These are phyloP conservation scores for Leptopilina boulardi DNA, from an alignment of 1,140 invertebrate species.

Conservation along the genomic window DNA sequence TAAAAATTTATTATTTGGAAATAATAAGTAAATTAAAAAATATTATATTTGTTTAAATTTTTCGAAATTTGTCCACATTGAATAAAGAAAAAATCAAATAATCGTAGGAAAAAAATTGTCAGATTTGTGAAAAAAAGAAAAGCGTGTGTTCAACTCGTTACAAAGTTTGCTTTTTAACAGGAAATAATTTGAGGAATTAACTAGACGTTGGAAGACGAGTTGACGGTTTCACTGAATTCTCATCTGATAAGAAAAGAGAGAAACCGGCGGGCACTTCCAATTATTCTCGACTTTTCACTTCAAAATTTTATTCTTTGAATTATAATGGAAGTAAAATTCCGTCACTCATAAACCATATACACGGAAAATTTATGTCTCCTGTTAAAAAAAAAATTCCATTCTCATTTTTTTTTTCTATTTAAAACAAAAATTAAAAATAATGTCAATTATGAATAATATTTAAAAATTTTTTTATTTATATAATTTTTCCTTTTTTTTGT, in stretches of 20 bases:
- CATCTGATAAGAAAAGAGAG: conserved; percentile 12
- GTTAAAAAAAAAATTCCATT: no score
- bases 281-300: conserved; percentile 7
- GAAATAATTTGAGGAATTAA: conserved; percentile 19
- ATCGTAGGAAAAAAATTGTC: neutral
- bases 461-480: no score
- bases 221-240: conserved; percentile 26
- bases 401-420: no score
- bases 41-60: no score
- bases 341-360: neutral
- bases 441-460: no score
- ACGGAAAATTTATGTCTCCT: no score
- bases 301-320: conserved; percentile 8
- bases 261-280: conserved; percentile 8
- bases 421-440: no score
- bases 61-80: neutral
- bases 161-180: neutral
- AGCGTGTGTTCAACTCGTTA: neutral
- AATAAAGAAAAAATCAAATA: neutral
- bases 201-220: conserved; percentile 15
- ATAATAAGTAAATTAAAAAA: no score
- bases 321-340: neutral
- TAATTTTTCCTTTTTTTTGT: no score
- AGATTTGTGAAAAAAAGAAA: no score
- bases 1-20: no score